Evolutionary conservation across 2,888 invertebrate species (phyloP).

Genomic region (Apeira syringaria): DNA sequence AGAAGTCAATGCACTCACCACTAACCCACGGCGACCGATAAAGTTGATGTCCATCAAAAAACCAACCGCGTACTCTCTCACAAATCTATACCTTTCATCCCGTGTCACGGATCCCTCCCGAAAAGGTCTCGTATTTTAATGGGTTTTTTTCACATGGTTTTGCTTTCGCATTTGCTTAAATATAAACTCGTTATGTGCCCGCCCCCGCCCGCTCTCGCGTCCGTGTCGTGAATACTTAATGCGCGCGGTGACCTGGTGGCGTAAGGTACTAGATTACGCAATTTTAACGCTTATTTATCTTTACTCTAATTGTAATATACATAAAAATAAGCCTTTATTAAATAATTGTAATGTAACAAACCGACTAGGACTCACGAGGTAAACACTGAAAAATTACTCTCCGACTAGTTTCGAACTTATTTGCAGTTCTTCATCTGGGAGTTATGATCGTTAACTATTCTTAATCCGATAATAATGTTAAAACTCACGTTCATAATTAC

Average conservation of each 20-base stretch:
- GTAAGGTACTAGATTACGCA: conserved; percentile 3
- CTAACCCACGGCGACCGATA: too few species aligned
- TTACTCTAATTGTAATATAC: too few species aligned
- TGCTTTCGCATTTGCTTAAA: conserved; percentile 33
- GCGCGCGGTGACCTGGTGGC: conserved; percentile 11
- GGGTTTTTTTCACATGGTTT: conserved; percentile 32
- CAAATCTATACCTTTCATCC: conserved; percentile 4
- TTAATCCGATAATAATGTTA: too few species aligned
- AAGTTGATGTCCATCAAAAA: neutral
- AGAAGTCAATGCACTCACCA: too few species aligned
- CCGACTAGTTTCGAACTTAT: too few species aligned
- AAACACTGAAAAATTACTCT: too few species aligned
- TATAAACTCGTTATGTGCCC: conserved; percentile 37
- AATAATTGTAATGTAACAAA: too few species aligned
- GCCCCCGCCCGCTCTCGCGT: conserved; percentile 28
- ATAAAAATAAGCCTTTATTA: too few species aligned
- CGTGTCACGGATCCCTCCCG: conserved; percentile 2
- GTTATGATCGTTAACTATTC: too few species aligned
- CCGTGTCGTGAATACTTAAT: conserved; percentile 36
- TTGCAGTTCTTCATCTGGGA: too few species aligned
- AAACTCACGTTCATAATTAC: too few species aligned
- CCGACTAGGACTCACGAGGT: too few species aligned
- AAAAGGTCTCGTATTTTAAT: conserved; percentile 12
- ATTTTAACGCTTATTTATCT: neutral
- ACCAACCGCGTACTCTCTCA: neutral